Conservation (phyloP, 1,140 invertebrate genomes). For the Drosophila baimaii region DNA sequence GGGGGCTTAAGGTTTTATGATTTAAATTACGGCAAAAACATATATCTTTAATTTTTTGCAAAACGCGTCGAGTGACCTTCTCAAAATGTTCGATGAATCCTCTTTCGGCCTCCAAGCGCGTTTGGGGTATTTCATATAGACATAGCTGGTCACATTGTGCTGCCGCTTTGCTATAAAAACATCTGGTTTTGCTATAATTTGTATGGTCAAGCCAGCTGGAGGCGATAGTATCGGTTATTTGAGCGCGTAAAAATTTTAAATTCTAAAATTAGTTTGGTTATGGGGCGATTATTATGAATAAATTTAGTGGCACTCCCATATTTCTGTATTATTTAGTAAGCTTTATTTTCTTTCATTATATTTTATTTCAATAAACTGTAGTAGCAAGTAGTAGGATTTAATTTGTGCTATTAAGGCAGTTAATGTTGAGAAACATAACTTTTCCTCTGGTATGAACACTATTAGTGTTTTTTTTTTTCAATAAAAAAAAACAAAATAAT, state of each 20-base stretch:
- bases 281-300: no score
- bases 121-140: no score
- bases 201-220: background rate
- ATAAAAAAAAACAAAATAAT: no score
- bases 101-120: background rate
- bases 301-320: no score
- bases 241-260: background rate
- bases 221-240: background rate
- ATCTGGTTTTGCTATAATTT: background rate
- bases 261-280: background rate
- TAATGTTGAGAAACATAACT: no score
- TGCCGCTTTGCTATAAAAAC: background rate
- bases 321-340: no score
- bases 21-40: conserved; percentile 13
- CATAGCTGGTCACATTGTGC: background rate
- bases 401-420: no score
- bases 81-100: background rate
- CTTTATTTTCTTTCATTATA: no score
- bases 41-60: conserved; percentile 20
- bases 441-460: no score
- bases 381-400: no score
- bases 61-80: conserved; percentile 13
- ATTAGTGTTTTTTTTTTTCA: no score
- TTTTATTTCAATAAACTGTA: no score
- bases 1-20: conserved; percentile 1